Evolutionary conservation across 1,140 invertebrate genomes (phyloP), one percentile per base, ranked within the genome.

Genomic region (Drosophila bocqueti): DNA sequence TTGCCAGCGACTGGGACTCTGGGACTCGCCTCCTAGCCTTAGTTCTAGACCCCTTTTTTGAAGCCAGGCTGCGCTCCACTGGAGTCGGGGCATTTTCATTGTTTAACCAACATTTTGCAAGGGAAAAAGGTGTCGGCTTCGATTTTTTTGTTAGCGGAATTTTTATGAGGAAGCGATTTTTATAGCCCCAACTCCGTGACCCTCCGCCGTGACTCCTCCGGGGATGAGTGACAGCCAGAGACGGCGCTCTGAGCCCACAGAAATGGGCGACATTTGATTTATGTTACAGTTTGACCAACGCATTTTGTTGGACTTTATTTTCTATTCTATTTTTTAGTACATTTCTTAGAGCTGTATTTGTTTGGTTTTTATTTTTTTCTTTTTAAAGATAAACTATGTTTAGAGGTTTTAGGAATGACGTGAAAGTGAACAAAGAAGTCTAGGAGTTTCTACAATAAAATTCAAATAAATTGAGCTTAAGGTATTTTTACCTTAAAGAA

Each of bases 101-200:
- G 49, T 89, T 83, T 81, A 87, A 89, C 84, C 77, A 87, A 89
- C 84, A 81, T 89, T 87, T 81, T 36, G 55, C 47, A 16, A 49
- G 47, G 47, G 47, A 49, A 49, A 49, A 49, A 49, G 47, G 85
- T 89, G 85, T 89, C 69, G 84, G 67, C 80, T 83, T 89, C 5
- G 52, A 69, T 67, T 67, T 60, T 73, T 36, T 55, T 55, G 34
- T 55, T 76, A 54, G 76, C 75, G 76, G 76, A 79, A 79, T 79
- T 76, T 79, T 84, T 86, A 85, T 79, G 82, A 60, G 82, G 76
- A 86, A 82, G 68, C 83, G 54, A 77, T 75, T 83, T 86, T 89
- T 87, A 87, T 89, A 72, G 63, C 57, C 64, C 52, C 52, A 13
- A 67, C 47, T 52, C 65, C 60, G 63, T 38, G 18, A n/a, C 58